Conservation (phyloP, 2,113 vertebrate species). For the Globicephala melas region DNA sequence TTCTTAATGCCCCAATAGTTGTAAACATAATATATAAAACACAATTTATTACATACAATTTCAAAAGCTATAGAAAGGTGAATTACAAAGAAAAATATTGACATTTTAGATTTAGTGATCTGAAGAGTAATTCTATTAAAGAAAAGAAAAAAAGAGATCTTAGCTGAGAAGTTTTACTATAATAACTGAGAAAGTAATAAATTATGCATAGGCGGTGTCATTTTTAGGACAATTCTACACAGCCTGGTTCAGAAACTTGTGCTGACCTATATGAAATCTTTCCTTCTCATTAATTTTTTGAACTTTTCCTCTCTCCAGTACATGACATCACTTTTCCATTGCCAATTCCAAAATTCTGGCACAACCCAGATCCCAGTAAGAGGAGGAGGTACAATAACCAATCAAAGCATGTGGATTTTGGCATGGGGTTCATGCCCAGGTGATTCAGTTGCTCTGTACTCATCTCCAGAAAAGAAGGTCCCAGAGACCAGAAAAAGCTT, state of each 20-base stretch:
- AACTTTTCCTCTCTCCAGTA: neutral
- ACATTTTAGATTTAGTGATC: neutral
- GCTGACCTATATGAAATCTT: neutral
- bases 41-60: neutral
- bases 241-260: neutral
- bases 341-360: neutral
- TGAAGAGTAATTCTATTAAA: neutral
- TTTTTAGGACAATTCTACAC: neutral
- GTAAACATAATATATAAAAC: constrained; percentile 25
- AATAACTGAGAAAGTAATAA: neutral
- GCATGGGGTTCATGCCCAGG: neutral
- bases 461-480: neutral
- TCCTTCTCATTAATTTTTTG: neutral
- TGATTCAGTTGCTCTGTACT: neutral
- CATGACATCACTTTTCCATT: neutral
- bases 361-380: neutral
- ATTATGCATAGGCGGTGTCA: neutral
- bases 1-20: constrained; percentile 34
- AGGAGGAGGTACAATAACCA: neutral
- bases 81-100: neutral
- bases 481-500: neutral
- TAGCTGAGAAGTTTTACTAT: neutral
- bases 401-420: neutral
- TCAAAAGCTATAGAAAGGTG: neutral
- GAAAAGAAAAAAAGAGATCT: neutral